phyloP scores from a whole-genome alignment of 2,888 invertebrate genomes.

The Eupithecia vulgata region DNA sequence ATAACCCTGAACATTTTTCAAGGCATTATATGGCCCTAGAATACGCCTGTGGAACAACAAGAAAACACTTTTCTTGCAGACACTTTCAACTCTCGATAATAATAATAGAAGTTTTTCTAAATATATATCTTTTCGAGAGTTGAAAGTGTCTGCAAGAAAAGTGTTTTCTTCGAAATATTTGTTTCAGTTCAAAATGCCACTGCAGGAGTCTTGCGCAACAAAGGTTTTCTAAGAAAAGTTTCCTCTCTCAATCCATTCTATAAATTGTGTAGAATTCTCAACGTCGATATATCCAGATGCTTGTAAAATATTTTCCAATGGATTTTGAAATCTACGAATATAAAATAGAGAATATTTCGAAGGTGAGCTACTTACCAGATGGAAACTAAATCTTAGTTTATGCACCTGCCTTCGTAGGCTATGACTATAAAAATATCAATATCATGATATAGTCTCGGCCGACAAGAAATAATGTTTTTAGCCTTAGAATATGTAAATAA shows the following conservation, averaged over 20 bases:
- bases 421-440: conserved; percentile 4
- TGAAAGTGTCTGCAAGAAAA: too few relatives aligned
- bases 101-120: too few relatives aligned
- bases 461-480: background rate
- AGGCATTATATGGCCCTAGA: background rate
- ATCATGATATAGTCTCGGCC: background rate
- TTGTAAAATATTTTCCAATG: background rate
- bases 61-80: too few relatives aligned
- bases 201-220: background rate
- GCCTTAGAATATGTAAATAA: conserved; percentile 5
- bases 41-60: background rate
- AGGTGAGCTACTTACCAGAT: background rate
- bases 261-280: background rate
- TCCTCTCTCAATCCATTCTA: background rate
- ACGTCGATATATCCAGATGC: background rate
- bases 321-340: background rate
- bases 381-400: background rate
- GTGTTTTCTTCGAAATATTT: too few relatives aligned
- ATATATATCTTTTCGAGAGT: too few relatives aligned
- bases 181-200: background rate
- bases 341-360: background rate
- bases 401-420: background rate
- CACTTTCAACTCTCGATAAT: too few relatives aligned
- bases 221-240: background rate
- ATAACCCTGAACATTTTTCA: background rate